These are phyloP conservation scores for Meloidogyne exigua DNA, from an alignment of 1,140 invertebrate genomes.

Conservation along the genomic window DNA sequence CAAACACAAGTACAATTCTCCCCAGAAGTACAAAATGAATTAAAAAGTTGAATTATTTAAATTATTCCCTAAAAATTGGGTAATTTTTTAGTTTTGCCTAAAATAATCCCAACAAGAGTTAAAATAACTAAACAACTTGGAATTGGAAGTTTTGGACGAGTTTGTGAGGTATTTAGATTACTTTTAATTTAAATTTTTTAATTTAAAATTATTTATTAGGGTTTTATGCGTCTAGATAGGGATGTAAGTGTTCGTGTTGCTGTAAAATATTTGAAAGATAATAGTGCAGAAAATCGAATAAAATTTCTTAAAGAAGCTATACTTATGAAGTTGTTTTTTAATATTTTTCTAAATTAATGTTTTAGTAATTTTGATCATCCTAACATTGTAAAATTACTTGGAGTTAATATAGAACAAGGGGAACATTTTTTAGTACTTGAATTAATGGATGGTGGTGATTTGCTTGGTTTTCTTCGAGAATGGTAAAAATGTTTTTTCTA, in stretches of 20 bases:
- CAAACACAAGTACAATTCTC: slow-evolving; percentile 34
- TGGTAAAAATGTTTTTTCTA: slow-evolving; percentile 18
- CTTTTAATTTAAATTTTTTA: slow-evolving; percentile 62
- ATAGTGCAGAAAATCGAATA: slow-evolving; percentile 87
- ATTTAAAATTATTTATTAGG: slow-evolving; percentile 4
- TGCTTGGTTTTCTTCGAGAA: slow-evolving; percentile 80
- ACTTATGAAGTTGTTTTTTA: slow-evolving; percentile 74
- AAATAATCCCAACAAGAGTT: slow-evolving; percentile 32
- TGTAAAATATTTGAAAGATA: slow-evolving; percentile 75
- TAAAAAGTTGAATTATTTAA: slow-evolving; percentile 41
- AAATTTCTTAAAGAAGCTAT: slow-evolving; percentile 95
- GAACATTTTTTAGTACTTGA: slow-evolving; percentile 90
- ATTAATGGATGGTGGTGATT: slow-evolving; percentile 91
- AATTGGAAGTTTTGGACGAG: slow-evolving; percentile 93
- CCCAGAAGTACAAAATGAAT: slow-evolving; percentile 50
- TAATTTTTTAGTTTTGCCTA: slow-evolving; percentile 43
- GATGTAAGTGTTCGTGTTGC: slow-evolving; percentile 73
- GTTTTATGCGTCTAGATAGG: slow-evolving; percentile 5
- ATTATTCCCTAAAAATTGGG: not conserved
- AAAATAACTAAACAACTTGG: slow-evolving; percentile 73
- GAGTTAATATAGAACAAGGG: slow-evolving; percentile 79
- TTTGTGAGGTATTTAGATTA: slow-evolving; percentile 81
- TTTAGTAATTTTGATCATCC: slow-evolving; percentile 85
- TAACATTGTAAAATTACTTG: slow-evolving; percentile 85
- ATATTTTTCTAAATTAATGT: not conserved